These are phyloP conservation scores for Labia minor DNA, from an alignment of 2,888 invertebrate genomes.

Conservation along the genomic window DNA sequence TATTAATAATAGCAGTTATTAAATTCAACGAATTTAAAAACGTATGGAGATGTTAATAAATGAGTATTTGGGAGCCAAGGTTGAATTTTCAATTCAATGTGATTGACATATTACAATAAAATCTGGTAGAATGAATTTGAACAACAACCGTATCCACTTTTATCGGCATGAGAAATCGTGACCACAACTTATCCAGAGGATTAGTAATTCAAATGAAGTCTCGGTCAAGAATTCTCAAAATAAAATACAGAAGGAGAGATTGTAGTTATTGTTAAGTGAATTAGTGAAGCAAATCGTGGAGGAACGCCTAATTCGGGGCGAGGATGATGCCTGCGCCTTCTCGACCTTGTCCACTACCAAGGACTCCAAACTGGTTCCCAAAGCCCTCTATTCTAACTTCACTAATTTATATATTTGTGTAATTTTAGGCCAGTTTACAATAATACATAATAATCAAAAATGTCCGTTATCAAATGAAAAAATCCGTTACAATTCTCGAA, in stretches of 20 bases:
- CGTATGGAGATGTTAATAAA: background rate
- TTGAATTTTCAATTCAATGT: background rate
- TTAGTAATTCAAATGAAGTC: constrained; percentile 7
- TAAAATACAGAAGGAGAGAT: background rate
- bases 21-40: background rate
- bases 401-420: background rate
- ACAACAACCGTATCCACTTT: background rate
- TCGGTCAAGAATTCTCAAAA: background rate
- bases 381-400: background rate
- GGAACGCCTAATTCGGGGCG: background rate
- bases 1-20: background rate
- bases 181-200: background rate
- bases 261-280: background rate
- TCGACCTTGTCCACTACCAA: background rate
- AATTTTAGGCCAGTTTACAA: background rate
- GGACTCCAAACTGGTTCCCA: constrained; percentile 7
- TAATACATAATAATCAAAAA: background rate
- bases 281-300: too few relatives aligned
- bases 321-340: background rate
- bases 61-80: background rate
- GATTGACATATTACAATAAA: background rate
- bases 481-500: too few relatives aligned
- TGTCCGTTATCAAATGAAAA: too few relatives aligned
- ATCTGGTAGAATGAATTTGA: background rate
- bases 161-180: constrained; percentile 2